phyloP scores from a whole-genome alignment of 2,797 vertebrate genomes.

The Sardinella longiceps region DNA sequence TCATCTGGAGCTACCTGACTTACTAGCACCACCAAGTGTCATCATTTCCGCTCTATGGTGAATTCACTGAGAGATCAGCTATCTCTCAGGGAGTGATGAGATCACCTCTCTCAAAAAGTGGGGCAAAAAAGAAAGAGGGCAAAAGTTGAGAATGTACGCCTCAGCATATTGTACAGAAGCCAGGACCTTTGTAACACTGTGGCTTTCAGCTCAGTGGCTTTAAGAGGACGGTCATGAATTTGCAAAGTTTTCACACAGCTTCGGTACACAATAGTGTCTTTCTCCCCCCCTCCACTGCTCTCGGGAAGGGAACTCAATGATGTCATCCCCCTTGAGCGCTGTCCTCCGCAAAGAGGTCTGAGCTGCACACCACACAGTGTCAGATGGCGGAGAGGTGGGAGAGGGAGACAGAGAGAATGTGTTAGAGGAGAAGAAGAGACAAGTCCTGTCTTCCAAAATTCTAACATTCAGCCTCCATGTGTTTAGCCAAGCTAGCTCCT shows the following conservation, averaged over 20 bases:
- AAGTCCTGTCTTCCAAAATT: slow-evolving; percentile 38
- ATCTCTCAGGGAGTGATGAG: no score
- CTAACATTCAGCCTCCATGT: slow-evolving; percentile 45
- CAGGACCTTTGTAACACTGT: background rate
- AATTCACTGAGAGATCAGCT: background rate
- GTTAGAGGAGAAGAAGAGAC: slow-evolving; percentile 28
- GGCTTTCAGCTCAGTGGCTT: background rate
- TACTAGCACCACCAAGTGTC: background rate
- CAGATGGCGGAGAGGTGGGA: slow-evolving; percentile 22
- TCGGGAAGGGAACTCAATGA: slow-evolving; percentile 49
- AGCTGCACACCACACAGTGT: slow-evolving; percentile 49
- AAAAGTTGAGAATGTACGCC: background rate
- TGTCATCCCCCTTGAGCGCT: slow-evolving; percentile 54
- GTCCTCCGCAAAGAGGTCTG: slow-evolving; percentile 49
- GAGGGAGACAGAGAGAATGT: slow-evolving; percentile 4
- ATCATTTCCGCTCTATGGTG: background rate
- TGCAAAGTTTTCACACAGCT: slow-evolving; percentile 40
- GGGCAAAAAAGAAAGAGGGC: background rate
- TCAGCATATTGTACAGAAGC: no score
- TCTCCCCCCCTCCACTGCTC: slow-evolving; percentile 29
- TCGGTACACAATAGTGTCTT: slow-evolving; percentile 53
- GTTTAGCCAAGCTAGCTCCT: slow-evolving; percentile 17
- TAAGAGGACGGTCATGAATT: slow-evolving; percentile 28
- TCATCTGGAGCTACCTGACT: background rate
- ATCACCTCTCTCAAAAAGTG: background rate